Evolutionary conservation across 2,113 vertebrate genomes (phyloP), one percentile per base, ranked within the genome.

Genomic region (Zosterops pallidus): DNA sequence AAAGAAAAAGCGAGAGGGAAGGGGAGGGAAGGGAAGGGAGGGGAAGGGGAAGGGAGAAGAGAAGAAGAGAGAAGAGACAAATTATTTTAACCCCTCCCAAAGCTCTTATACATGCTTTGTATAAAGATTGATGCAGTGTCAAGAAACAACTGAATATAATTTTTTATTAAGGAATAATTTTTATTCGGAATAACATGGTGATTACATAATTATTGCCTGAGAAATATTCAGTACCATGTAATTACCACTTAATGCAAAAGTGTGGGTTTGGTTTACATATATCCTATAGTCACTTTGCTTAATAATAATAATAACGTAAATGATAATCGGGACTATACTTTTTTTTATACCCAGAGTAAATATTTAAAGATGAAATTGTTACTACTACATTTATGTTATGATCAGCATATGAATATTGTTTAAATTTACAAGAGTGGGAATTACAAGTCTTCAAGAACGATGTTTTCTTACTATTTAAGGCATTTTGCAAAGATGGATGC

Each of bases 121-220:
- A 86, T 41, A 49, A 42, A 95, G 78, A 95, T 31, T 81, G 75
- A 95, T 77, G 53, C 12, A 82, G 14, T 52, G 46, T 81, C 69
- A 95, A 88, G 74, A 86, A 95, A 82, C 23, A 90, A 63, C 18
- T 60, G 33, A 84, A 95, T 80, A 85, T 59, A 82, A 41, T 53
- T 79, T 89, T 82, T 39, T 39, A 39, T 39, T 39, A 39, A 39
- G 39, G 39, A 39, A 39, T 39, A 39, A 12, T 39, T 39, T 57
- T 65, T 59, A 65, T 22, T 83, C 65, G 29, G n/a, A 94, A 68
- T 70, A 96, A 78, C 39, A 90, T 60, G 35, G 74, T 95, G 62
- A 94, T 76, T 83, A 93, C 64, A 86, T 84, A 89, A 94, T 85
- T 92, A 88, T 74, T 91, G 68, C 41, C 76, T 74, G 52, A 76